phyloP scores from a whole-genome alignment of 2,888 invertebrate species.

The Crepidodera aurea region DNA sequence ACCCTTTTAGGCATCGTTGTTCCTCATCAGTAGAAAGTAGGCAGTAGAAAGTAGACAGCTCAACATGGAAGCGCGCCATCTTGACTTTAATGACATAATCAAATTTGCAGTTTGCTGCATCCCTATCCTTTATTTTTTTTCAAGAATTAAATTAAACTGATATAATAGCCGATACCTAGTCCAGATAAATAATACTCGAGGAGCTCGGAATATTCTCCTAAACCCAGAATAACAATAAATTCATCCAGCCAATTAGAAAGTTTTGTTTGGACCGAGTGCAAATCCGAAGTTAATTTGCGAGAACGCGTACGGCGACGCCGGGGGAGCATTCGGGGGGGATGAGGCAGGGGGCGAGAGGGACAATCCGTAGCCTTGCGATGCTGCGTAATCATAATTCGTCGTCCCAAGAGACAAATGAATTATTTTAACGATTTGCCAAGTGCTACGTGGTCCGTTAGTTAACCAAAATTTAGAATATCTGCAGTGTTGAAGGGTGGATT shows the following conservation, averaged over 20 bases:
- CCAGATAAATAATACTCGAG: no score
- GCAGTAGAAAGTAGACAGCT: no score
- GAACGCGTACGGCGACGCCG: slow-evolving; percentile 21
- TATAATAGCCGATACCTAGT: no score
- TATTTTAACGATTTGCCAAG: slow-evolving; percentile 52
- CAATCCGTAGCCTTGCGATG: slow-evolving; percentile 10
- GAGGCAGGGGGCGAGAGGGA: neutral
- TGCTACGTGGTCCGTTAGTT: slow-evolving; percentile 25
- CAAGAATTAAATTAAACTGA: no score
- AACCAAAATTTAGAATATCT: slow-evolving; percentile 31
- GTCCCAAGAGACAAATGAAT: slow-evolving; percentile 56
- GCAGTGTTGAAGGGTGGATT: slow-evolving; percentile 6
- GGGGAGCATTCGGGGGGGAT: slow-evolving; percentile 2
- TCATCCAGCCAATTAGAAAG: slow-evolving; percentile 22
- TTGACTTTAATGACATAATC: no score
- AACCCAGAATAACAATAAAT: slow-evolving; percentile 31
- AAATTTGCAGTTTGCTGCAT: no score
- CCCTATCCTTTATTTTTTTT: no score
- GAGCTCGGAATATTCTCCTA: neutral
- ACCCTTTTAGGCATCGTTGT: no score
- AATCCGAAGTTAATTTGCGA: slow-evolving; percentile 30
- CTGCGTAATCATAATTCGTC: slow-evolving; percentile 55
- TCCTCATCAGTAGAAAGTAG: no score
- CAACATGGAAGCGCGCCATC: no score
- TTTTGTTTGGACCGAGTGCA: slow-evolving; percentile 33